phyloP scores from a whole-genome alignment of 2,113 vertebrate species.

The Cranoglanis bouderius region DNA sequence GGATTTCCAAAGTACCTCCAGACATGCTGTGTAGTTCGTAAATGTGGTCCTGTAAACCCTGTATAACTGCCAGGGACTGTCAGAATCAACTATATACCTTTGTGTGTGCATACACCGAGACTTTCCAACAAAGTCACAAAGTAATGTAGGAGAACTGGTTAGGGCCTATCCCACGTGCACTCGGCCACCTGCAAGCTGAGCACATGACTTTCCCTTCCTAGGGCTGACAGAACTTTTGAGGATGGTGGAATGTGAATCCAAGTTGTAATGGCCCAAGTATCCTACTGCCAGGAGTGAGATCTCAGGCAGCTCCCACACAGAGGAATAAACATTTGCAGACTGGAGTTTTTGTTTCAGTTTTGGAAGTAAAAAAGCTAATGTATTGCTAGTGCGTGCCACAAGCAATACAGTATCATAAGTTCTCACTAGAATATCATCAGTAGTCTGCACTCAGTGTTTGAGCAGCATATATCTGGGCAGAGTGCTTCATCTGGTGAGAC shows the following conservation, averaged over 20 bases:
- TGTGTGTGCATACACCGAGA: neutral
- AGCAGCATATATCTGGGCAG: no score
- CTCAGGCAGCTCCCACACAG: no score
- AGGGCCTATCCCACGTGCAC: neutral
- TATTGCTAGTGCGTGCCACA: neutral
- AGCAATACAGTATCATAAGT: neutral
- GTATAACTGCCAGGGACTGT: neutral
- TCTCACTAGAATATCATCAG: no score
- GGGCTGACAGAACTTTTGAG: neutral
- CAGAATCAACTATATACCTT: neutral
- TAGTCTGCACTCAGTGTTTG: no score
- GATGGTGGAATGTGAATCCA: neutral
- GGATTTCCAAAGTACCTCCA: neutral
- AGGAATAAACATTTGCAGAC: no score
- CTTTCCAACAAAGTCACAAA: neutral
- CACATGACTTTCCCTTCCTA: neutral
- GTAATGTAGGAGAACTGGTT: neutral
- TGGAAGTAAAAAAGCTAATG: no score
- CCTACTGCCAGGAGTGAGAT: no score
- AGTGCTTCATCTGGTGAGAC: neutral
- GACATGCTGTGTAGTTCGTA: neutral
- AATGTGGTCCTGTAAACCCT: neutral
- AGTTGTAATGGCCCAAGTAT: neutral
- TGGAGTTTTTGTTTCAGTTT: no score
- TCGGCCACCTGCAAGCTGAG: neutral